Base-by-base conservation (phyloP, 2,888 invertebrate species). In the Molanna angustata region DNA sequence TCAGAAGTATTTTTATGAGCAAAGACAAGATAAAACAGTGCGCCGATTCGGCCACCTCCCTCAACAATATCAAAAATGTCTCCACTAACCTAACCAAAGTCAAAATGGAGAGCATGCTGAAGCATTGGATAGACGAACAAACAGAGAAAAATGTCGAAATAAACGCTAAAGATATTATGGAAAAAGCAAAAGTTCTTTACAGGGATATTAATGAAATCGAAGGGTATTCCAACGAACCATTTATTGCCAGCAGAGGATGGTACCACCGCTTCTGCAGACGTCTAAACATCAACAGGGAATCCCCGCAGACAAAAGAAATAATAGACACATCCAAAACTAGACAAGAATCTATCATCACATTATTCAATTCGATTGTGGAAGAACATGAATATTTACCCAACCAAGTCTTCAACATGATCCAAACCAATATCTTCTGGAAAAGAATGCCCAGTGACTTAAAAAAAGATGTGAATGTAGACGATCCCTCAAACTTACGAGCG, bases 401-500 rank as follows among this genome's bases (percentile, higher is more conserved):
- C 17, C 50, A 50, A 43, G 44, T 50, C 7, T 59, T 57, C 46
- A 57, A 57, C 35, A 48, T 57, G 16, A 45, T 49, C 17, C 54
- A 57, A 44, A 56, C 54, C 35, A 46, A 37, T 48, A 52, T 59
- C 19, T 52, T 48, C 44, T 62, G 59, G 61, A 57, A 61, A 59
- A 60, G 52, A 44, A 56, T 60, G 54, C 50, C 46, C 44, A 41
- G 17, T 4, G 46, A 59, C 56, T 33, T 51, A 51, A 31, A 57
- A 60, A 16, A 49, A 46, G 22, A 54, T 51, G 19, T 39, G 51
- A 35, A 4, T 40, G 52, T 59, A 35, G 49, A 57, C 27, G 33
- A 21, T 14, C 16, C 13, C 13, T 32, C 49, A 40, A 63, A 63
- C 49, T 62, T 64, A 50, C 57, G 62, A 37, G 52, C 65, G 7